phyloP scores from a whole-genome alignment of 2,797 vertebrate genomes.

The Anniella stebbinsi region DNA sequence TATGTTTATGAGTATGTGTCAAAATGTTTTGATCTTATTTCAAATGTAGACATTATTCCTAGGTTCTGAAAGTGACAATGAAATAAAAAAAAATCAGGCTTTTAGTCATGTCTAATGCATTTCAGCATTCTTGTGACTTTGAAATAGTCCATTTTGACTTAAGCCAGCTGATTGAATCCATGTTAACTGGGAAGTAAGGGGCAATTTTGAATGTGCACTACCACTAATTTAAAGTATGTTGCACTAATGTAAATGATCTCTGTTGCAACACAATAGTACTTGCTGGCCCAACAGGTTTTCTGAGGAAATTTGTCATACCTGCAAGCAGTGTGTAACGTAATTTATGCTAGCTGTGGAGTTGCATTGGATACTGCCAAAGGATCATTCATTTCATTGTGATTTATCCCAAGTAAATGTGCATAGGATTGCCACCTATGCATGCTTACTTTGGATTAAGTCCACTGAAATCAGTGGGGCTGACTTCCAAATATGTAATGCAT shows the following conservation, averaged over 20 bases:
- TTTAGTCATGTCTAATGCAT: not conserved
- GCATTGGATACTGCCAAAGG: not conserved
- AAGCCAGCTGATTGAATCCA: not conserved
- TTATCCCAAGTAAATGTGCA: not conserved
- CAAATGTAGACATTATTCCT: not conserved
- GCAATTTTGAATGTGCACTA: no score
- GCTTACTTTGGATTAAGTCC: not conserved
- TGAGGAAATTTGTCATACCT: no score
- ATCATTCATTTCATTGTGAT: not conserved
- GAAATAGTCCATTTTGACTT: not conserved
- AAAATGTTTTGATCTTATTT: not conserved
- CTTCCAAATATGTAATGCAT: not conserved
- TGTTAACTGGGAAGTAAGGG: not conserved
- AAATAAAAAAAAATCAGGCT: not conserved
- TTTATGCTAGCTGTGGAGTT: no score
- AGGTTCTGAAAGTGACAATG: not conserved
- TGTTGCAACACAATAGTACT: no score
- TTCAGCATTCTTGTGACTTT: not conserved
- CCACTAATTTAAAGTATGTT: no score
- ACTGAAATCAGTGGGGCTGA: not conserved
- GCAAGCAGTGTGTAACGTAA: no score
- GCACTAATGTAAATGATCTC: no score
- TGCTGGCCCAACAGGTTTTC: no score
- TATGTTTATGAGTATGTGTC: not conserved
- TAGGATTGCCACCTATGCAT: not conserved